phyloP scores from a whole-genome alignment of 2,797 vertebrate genomes.

The Discoglossus pictus region DNA sequence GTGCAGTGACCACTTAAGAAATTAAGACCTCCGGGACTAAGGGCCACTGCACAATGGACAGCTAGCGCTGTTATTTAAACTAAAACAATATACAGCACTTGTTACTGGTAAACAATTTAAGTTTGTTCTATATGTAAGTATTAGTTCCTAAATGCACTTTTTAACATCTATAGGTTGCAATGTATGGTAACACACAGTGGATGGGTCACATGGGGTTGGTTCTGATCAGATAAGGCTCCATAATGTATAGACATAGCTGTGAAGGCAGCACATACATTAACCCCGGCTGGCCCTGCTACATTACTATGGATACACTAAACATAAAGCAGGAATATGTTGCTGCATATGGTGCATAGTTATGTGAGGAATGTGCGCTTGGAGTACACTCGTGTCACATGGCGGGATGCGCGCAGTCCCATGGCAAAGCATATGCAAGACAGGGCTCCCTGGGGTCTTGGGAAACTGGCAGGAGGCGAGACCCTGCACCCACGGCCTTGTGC shows the following conservation, averaged over 20 bases:
- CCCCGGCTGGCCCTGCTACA: constrained; percentile 2
- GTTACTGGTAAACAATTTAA: too few species aligned
- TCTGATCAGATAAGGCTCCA: too few species aligned
- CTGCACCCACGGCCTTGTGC: constrained; percentile 57
- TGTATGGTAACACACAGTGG: too few species aligned
- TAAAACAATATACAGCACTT: too few species aligned
- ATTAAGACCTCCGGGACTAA: too few species aligned
- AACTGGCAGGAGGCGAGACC: constrained; percentile 62
- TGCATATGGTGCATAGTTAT: constrained; percentile 60
- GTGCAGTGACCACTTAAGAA: too few species aligned
- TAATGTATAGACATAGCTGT: background rate
- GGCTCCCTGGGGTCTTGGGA: constrained; percentile 61
- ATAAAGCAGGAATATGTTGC: constrained; percentile 45
- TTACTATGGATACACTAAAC: constrained; percentile 1
- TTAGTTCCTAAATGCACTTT: too few species aligned
- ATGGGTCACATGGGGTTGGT: too few species aligned
- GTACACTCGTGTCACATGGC: constrained; percentile 76
- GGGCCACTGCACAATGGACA: too few species aligned
- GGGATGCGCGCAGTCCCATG: constrained; percentile 64
- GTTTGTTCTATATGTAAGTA: too few species aligned
- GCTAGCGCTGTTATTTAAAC: too few species aligned
- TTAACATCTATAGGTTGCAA: too few species aligned
- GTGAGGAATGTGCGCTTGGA: constrained; percentile 76
- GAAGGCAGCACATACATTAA: background rate
- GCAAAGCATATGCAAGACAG: constrained; percentile 54